Evolutionary conservation across 2,888 invertebrate genomes (phyloP).

Genomic region (Caenorhabditis afra): DNA sequence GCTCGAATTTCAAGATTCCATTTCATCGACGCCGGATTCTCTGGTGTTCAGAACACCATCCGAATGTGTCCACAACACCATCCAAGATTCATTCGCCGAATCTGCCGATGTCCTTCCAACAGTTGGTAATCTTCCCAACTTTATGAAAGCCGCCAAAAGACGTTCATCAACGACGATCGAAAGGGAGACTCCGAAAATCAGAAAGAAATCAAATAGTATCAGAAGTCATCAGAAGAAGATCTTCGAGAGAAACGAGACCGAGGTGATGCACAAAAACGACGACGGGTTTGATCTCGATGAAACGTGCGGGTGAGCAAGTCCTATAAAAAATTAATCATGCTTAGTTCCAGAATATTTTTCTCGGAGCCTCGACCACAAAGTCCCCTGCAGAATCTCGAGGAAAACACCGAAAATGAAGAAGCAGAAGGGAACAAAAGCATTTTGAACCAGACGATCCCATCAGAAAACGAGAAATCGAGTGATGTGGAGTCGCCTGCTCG

Average conservation of each 20-base stretch:
- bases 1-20: neutral
- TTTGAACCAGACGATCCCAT: conserved; percentile 2
- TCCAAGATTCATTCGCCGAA: conserved; percentile 1
- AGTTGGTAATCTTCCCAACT: conserved; percentile 3
- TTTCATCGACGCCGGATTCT: conserved; percentile 16
- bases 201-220: conserved; percentile 1
- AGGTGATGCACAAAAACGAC: conserved; percentile 26
- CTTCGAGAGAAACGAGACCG: conserved; percentile 32
- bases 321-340: no score
- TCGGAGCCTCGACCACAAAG: conserved; percentile 9
- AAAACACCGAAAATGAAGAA: conserved; percentile 4
- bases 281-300: conserved; percentile 23
- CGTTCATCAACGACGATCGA: conserved; percentile 25
- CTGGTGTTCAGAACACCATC: conserved; percentile 29
- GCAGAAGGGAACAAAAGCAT: neutral
- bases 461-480: conserved; percentile 1
- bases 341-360: conserved; percentile 2
- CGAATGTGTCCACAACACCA: neutral
- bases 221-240: neutral
- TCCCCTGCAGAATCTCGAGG: conserved; percentile 20
- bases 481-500: conserved; percentile 11
- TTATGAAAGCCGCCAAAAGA: conserved; percentile 33
- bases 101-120: conserved; percentile 14
- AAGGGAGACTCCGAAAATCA: conserved; percentile 7
- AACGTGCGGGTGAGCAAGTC: conserved; percentile 16